These are phyloP conservation scores for Felis catus DNA, from an alignment of 2,113 vertebrate genomes.

Conservation along the genomic window DNA sequence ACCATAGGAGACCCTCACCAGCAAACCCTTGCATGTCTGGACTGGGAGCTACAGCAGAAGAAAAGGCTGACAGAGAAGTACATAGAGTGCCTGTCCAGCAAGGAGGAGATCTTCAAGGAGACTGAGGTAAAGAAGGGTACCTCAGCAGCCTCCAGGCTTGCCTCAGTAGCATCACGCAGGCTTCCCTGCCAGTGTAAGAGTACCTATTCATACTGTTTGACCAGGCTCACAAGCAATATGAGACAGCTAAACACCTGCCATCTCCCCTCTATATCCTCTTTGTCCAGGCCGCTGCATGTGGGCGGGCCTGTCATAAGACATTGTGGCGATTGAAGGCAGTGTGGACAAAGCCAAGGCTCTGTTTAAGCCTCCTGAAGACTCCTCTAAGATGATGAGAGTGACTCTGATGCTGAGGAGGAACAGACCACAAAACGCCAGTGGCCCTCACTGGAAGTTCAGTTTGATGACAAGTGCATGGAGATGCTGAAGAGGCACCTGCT, in stretches of 20 bases:
- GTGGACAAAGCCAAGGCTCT: conserved; percentile 98
- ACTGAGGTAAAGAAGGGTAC: conserved; percentile 98
- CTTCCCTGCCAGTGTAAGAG: conserved; percentile 96
- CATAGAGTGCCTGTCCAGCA: conserved; percentile 91
- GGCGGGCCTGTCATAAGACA: conserved; percentile 97
- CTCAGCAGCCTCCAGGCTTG: conserved; percentile 96
- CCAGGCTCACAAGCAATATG: conserved; percentile 96
- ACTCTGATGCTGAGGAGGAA: conserved; percentile 97
- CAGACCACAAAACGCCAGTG: conserved; percentile 96
- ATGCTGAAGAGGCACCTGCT: conserved; percentile 96
- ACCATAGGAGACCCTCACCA: conserved; percentile 94
- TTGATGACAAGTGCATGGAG: conserved; percentile 97
- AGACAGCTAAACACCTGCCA: conserved; percentile 94
- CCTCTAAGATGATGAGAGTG: conserved; percentile 97
- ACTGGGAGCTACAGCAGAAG: conserved; percentile 99
- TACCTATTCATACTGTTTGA: conserved; percentile 97
- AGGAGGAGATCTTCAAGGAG: conserved; percentile 97
- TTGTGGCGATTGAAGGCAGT: conserved; percentile 94
- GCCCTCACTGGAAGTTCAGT: conserved; percentile 93
- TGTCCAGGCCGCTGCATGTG: conserved; percentile 95
- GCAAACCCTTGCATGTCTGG: conserved; percentile 95
- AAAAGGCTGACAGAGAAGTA: conserved; percentile 98
- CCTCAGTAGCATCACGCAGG: conserved; percentile 93
- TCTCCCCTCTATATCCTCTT: conserved; percentile 96
- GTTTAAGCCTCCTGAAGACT: conserved; percentile 96